phyloP scores from a whole-genome alignment of 2,113 vertebrate genomes.

The Circaetus gallicus region DNA sequence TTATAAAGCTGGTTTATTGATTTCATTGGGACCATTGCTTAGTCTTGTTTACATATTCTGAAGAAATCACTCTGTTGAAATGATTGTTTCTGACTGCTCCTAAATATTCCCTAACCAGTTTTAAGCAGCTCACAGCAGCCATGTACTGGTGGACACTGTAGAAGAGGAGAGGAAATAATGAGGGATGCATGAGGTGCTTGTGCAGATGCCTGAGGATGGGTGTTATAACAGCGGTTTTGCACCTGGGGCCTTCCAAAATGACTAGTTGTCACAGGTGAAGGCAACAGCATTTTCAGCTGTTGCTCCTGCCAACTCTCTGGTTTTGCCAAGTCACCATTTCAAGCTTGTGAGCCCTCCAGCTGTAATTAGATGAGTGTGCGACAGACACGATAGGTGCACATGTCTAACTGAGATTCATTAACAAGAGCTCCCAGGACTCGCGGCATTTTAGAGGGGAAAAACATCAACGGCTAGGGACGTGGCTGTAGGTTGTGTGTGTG shows the following conservation, averaged over 20 bases:
- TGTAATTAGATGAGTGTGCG: rapidly evolving
- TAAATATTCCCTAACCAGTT: not conserved
- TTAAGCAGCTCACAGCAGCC: not conserved
- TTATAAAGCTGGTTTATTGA: not conserved
- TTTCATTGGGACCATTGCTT: not conserved
- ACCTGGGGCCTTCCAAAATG: not conserved
- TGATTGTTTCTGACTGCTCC: not conserved
- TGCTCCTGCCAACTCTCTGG: not conserved
- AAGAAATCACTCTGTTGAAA: not conserved
- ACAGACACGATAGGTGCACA: rapidly evolving
- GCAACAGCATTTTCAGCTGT: not conserved
- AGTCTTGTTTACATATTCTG: not conserved
- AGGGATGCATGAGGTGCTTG: not conserved
- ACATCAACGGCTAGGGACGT: not conserved
- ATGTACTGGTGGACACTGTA: rapidly evolving
- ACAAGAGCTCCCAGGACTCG: not conserved
- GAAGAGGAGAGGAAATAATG: not conserved
- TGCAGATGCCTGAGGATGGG: not conserved
- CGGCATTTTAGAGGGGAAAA: not conserved
- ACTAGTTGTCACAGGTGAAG: not conserved
- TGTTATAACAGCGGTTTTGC: not conserved
- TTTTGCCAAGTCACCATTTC: not conserved
- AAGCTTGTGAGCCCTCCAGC: not conserved
- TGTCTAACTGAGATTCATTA: not conserved
- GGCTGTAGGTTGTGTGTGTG: not conserved